Conservation (phyloP, 2,888 invertebrate species). For the Cephus runcator region DNA sequence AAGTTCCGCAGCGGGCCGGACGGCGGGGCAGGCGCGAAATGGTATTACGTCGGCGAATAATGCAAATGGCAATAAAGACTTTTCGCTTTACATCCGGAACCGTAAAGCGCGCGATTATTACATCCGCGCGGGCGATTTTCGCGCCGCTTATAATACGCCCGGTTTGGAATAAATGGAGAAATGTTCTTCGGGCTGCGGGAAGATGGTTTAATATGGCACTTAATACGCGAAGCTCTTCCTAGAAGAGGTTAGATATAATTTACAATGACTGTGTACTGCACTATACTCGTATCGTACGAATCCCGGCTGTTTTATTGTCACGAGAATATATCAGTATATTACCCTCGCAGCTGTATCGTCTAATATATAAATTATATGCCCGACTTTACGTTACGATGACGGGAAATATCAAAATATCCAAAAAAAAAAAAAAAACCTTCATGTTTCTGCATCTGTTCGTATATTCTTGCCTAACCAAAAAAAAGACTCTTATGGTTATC, state of each 20-base stretch:
- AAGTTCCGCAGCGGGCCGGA: background rate
- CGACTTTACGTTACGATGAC: background rate
- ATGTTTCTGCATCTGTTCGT: background rate
- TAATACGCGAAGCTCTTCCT: background rate
- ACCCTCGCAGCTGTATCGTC: background rate
- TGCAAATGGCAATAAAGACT: constrained; percentile 9
- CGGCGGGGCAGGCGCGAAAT: background rate
- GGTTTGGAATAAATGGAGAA: background rate
- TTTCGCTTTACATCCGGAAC: constrained; percentile 1
- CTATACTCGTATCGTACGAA: background rate
- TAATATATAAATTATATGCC: background rate
- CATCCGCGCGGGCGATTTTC: background rate
- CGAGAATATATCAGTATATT: background rate
- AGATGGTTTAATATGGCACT: background rate
- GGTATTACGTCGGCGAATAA: constrained; percentile 2
- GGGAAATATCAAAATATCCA: background rate
- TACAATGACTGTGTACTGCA: background rate
- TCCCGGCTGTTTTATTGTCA: background rate
- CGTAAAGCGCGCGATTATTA: background rate
- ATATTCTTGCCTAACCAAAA: background rate
- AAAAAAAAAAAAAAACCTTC: background rate
- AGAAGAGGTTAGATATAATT: background rate
- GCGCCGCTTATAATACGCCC: background rate
- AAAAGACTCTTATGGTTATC: background rate
- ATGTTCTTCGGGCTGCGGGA: background rate